Evolutionary conservation across 2,113 vertebrate genomes (phyloP).

Genomic region (Picathartes gymnocephalus): DNA sequence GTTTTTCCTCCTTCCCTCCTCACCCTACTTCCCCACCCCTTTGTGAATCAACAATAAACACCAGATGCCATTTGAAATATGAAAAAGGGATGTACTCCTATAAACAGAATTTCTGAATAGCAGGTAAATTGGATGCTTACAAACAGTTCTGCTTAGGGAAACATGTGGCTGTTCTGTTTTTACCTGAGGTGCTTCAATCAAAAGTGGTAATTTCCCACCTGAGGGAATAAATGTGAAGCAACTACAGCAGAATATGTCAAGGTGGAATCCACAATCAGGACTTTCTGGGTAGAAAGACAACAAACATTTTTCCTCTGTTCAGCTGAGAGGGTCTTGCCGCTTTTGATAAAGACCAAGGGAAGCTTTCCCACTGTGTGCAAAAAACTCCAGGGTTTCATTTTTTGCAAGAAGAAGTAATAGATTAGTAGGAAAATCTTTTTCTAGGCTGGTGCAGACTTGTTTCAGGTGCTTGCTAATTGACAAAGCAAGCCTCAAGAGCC

Average conservation of each 20-base stretch:
- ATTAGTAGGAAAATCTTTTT: not conserved
- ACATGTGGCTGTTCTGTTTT: not conserved
- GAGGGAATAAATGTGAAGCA: not conserved
- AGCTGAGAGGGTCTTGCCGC: not conserved
- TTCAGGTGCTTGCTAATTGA: conserved; percentile 14
- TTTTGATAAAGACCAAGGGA: not conserved
- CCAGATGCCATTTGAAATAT: not conserved
- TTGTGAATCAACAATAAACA: not conserved
- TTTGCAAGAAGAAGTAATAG: not conserved
- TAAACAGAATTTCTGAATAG: not conserved
- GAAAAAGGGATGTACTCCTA: not conserved
- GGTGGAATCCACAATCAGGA: not conserved
- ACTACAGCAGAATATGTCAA: not conserved
- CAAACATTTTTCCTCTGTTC: not conserved
- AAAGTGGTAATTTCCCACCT: not conserved
- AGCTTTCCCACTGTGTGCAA: not conserved
- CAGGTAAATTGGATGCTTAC: not conserved
- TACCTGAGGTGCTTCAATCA: not conserved
- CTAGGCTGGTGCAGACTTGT: not conserved
- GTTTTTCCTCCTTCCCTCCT: not conserved
- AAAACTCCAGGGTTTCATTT: not conserved
- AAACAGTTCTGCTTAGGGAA: not conserved
- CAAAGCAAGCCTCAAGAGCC: conserved; percentile 62
- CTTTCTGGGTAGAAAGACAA: not conserved
- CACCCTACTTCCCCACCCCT: not conserved